Base-by-base conservation (phyloP, 2,888 invertebrate genomes). In the Volucella inflata region DNA sequence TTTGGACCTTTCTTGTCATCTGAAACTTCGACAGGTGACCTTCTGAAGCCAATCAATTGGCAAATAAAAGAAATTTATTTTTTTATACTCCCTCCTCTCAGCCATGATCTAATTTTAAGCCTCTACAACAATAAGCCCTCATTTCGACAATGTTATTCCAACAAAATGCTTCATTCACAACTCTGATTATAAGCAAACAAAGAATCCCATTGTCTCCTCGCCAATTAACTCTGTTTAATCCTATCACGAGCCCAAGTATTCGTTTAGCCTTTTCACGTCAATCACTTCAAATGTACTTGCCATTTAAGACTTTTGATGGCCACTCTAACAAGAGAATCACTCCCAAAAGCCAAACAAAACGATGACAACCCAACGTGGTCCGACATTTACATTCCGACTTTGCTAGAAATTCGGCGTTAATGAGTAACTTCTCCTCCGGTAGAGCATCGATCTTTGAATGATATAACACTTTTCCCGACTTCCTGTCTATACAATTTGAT, bases 151-250 rank as follows among this genome's bases (percentile, higher is more conserved):
- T 6, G 30, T 1, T 30, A 30, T 30, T 16, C 17, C 21, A 21
- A 16, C 4, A 14, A 44, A 40, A 21, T 17, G 12, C n/a, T 3
- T 42, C 14, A 8, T n/a, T 21, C 16, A 9, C 50, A 16, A 46
- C 53, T 46, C 46, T 53, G 64, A 74, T 74, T 55, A 21, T 21
- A 65, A 48, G 14, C 57, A 55, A 48, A 65, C 75, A 75, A 75
- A 16, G 50, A 64, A 46, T 48, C 30, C 2, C 55, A 55, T 74
- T 64, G 55, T 65, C 57, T 59, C 65, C 57, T 65, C 21, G 40
- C 53, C 65, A 57, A 75, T 57, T 48, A 75, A 55, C 57, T 42
- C 65, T 30, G 38, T 17, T 53, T 55, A 75, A 21, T 55, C 65
- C 55, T 21, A 64, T 53, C 51, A 12, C 46, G 21, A 2, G 11